Evolutionary conservation across 2,113 vertebrate species (phyloP).

Genomic region (Sprattus sprattus): DNA sequence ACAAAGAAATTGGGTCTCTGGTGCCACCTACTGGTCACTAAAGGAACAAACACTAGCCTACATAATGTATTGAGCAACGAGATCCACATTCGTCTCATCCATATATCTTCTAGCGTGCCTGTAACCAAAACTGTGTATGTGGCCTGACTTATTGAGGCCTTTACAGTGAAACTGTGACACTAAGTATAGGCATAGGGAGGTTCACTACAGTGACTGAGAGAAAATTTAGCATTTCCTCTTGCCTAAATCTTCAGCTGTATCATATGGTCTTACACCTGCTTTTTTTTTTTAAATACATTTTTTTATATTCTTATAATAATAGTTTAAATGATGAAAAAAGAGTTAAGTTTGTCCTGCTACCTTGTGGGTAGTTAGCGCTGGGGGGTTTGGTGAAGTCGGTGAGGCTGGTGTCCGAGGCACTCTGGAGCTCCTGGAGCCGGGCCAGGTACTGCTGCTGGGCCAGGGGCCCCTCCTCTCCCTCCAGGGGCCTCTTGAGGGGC

Average conservation of each 20-base stretch:
- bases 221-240: background rate
- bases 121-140: background rate
- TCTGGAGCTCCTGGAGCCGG: constrained; percentile 89
- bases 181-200: background rate
- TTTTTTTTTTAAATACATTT: background rate
- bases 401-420: constrained; percentile 86
- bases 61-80: background rate
- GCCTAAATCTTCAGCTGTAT: background rate
- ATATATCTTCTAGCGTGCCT: background rate
- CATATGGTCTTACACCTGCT: too few relatives aligned
- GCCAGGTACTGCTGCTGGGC: constrained; percentile 94
- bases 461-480: constrained; percentile 80
- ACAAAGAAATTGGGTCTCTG: background rate
- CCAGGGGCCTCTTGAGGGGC: constrained; percentile 87
- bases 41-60: background rate
- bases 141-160: too few relatives aligned
- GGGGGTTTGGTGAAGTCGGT: constrained; percentile 83
- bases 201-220: background rate
- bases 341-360: constrained; percentile 54
- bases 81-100: too few relatives aligned
- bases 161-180: too few relatives aligned
- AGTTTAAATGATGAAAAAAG: background rate
- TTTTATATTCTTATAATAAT: background rate
- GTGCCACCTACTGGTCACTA: background rate
- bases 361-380: constrained; percentile 71